Percentiles rank a stretch among this genome's conserved stretches.
Evolutionary conservation across 2,797 vertebrate species (phyloP).

Genomic region (Typhlichthys subterraneus): DNA sequence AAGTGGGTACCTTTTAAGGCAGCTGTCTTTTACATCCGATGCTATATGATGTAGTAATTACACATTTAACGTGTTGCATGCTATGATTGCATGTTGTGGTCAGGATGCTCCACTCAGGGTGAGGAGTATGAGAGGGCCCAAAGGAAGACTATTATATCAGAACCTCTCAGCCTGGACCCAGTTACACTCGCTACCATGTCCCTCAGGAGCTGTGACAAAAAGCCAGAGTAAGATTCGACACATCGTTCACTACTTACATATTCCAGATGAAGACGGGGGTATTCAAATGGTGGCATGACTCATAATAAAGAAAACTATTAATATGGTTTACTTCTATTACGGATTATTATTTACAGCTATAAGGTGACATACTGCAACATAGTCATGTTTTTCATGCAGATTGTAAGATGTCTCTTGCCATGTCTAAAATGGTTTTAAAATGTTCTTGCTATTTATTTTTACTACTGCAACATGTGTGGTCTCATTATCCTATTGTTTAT

Average conservation of each 20-base stretch:
- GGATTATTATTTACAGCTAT: neutral
- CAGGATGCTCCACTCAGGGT: conserved; percentile 51
- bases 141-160: conserved; percentile 73
- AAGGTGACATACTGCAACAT: neutral
- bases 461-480: no score
- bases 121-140: conserved; percentile 57
- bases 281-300: conserved; percentile 5
- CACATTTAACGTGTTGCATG: neutral
- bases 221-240: conserved; percentile 67
- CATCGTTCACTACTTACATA: conserved; percentile 21
- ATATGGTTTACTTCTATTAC: neutral
- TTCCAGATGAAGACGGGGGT: conserved; percentile 19
- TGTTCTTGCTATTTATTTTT: no score
- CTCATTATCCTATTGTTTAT: no score
- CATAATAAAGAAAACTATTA: conserved; percentile 9
- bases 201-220: conserved; percentile 73
- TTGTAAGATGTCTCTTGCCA: no score
- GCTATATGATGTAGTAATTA: neutral
- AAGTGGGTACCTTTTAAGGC: no score
- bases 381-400: neutral
- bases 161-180: conserved; percentile 63
- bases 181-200: conserved; percentile 56
- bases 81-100: conserved; percentile 6
- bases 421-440: no score
- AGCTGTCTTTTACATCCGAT: neutral